phyloP scores from a whole-genome alignment of 35 echinoderm and acorn worm species.

The Stichopus chloronotus region DNA sequence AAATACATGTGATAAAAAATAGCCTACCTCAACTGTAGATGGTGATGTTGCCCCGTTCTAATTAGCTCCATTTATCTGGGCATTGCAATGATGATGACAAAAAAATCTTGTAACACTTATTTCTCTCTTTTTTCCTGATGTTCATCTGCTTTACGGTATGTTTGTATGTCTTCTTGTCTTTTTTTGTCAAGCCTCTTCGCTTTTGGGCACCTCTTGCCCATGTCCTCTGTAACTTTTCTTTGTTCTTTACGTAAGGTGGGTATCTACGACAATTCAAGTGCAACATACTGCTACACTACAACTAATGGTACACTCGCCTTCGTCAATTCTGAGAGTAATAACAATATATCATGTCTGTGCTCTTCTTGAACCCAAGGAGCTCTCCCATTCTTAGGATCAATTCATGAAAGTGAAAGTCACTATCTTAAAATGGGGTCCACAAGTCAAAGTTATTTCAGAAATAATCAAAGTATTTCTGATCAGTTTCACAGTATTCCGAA shows the following conservation, averaged over 20 bases:
- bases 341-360: not conserved
- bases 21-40: too few relatives aligned
- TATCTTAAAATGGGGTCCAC: not conserved
- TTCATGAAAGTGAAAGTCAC: not conserved
- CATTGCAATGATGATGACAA: too few relatives aligned
- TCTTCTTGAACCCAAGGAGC: not conserved
- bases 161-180: not conserved
- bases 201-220: not conserved
- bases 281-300: not conserved
- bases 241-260: not conserved
- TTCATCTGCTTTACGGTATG: not conserved
- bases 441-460: not conserved
- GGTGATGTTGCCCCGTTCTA: too few relatives aligned
- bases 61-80: too few relatives aligned
- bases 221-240: not conserved
- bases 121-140: too few relatives aligned
- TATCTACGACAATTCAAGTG: not conserved
- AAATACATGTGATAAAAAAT: too few relatives aligned
- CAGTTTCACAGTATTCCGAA: not conserved
- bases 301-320: not conserved
- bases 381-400: not conserved
- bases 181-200: not conserved
- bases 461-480: not conserved
- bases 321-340: not conserved
- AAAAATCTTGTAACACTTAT: too few relatives aligned